These are phyloP conservation scores for Dryas iulia DNA, from an alignment of 1,140 invertebrate species.

Conservation along the genomic window DNA sequence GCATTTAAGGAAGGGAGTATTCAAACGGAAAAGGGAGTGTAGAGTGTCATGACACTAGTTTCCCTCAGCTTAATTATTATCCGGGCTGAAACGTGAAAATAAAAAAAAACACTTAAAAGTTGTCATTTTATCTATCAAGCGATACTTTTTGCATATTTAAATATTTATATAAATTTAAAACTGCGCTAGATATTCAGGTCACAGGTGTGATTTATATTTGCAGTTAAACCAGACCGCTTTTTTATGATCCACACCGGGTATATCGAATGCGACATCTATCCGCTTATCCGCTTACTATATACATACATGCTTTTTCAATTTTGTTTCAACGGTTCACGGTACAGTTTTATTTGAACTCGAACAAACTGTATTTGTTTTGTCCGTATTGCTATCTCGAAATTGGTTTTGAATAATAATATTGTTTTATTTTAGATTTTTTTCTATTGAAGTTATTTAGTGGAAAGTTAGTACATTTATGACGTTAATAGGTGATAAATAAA, in stretches of 20 bases:
- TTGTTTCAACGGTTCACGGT: neutral
- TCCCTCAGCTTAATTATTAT: too few species aligned
- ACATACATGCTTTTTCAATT: neutral
- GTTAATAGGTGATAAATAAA: too few species aligned
- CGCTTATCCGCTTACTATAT: neutral
- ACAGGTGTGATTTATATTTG: neutral
- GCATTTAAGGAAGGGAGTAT: too few species aligned
- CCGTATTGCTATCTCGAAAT: neutral
- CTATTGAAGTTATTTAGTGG: too few species aligned
- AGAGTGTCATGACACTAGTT: too few species aligned
- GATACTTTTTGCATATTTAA: neutral
- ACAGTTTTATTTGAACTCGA: neutral
- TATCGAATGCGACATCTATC: neutral
- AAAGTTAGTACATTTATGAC: too few species aligned
- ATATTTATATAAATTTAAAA: neutral
- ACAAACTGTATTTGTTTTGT: neutral
- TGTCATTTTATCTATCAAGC: too few species aligned
- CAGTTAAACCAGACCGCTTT: neutral
- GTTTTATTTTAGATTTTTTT: too few species aligned
- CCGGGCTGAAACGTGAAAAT: too few species aligned
- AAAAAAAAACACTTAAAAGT: too few species aligned
- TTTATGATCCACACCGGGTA: neutral
- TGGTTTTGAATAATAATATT: neutral
- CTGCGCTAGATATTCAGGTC: neutral
- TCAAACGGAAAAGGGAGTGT: too few species aligned